Base-by-base conservation (phyloP, 2,113 vertebrate species). In the Platysteira castanea region DNA sequence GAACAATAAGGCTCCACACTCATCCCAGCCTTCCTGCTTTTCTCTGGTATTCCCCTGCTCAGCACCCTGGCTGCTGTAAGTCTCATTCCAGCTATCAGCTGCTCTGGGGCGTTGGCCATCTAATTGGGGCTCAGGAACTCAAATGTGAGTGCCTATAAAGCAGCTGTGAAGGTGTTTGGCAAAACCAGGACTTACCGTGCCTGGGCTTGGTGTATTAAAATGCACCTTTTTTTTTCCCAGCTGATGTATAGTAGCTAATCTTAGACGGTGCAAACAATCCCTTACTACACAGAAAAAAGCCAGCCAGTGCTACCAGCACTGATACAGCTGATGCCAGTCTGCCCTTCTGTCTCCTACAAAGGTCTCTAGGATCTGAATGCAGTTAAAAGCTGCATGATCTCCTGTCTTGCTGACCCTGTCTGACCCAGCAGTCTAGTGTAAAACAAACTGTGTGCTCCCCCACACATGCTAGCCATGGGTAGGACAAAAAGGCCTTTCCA, bases 401-500 rank as follows among this genome's bases (percentile, higher is more conserved):
- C 91, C 85, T 57, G 65, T 69, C 47, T 54, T 71, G 59, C 74
- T 91, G 71, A 80, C 89, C 91, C 73, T 56, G 76, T 91, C 82
- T 81, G 91, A 91, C 94, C 87, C 49, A 68, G 46, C 56, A 92
- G 76, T 71, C 91, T 91, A 61, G 49, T 46, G 31, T 74, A 84
- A 87, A 92, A 90, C 81, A 95, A 90, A 89, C 77, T 28, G 49
- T 59, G 19, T 6, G 3, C 84, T 84, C 68, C 61, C 81, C 41
- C 70, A 27, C 65, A n/a, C 63, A 47, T 54, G 26, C 89, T 92
- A 50, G 63, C 56, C 10, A 6, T 46, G 44, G 78, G 24, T 13
- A 69, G 71, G 73, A 86, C 83, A 86, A 41, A 19, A 47, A 56
- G 84, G 71, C 47, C 54, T 83, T 93, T 91, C 93, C 94, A 96